A percentile compares a stretch with the other conserved stretches of the same genome.
phyloP scores from a whole-genome alignment of 64 coral and sea anemone genomes.

The Stylophora pistillata region DNA sequence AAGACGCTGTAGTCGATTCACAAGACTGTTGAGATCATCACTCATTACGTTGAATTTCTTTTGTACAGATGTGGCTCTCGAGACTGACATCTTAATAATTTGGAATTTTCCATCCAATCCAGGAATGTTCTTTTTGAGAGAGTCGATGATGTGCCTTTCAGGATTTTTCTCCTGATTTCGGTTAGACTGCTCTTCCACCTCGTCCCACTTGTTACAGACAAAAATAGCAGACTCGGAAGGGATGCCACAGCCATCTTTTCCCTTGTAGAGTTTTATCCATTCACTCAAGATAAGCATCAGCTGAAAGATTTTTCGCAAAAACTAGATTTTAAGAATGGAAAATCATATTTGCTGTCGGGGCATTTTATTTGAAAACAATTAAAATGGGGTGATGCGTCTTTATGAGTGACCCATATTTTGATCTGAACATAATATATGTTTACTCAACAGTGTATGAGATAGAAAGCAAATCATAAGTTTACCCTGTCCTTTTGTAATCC shows the following conservation, averaged over 20 bases:
- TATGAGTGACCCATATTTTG: too few species aligned
- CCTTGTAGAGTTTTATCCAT: slow-evolving; percentile 2
- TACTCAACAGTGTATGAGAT: too few species aligned
- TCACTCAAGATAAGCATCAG: background rate
- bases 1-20: background rate
- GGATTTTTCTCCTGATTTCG: background rate
- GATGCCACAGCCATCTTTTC: background rate
- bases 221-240: slow-evolving; percentile 4
- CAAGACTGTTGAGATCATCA: background rate
- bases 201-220: slow-evolving; percentile 20
- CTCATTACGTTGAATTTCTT: background rate
- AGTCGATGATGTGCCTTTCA: background rate
- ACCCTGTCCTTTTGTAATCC: slow-evolving; percentile 9
- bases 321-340: background rate
- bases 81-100: background rate
- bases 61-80: background rate
- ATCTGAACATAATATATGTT: too few species aligned
- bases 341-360: background rate
- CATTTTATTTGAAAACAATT: background rate
- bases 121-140: background rate
- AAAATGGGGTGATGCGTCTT: too few species aligned
- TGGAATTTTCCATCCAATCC: background rate
- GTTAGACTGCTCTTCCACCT: background rate
- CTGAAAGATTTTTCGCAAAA: background rate
- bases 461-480: background rate